Evolutionary conservation across 2,113 vertebrate species (phyloP).

Genomic region (Psilopsiagon aurifrons): DNA sequence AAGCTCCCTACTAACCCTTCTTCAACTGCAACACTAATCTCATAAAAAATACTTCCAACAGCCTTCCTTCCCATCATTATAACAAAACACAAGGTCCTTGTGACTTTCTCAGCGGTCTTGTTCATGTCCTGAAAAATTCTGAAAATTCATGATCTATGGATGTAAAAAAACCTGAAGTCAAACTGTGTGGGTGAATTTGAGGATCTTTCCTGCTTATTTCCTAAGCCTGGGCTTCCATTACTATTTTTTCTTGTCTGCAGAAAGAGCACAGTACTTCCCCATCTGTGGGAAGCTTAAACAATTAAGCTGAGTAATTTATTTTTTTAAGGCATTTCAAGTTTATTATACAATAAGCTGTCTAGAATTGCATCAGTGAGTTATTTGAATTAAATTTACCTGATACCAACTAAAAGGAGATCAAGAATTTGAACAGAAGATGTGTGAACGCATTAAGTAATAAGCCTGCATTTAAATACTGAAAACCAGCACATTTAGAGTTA

Average conservation of each 20-base stretch:
- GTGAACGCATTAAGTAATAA: not conserved
- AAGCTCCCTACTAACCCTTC: not conserved
- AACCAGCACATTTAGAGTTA: not conserved
- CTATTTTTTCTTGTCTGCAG: not conserved
- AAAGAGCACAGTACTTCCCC: not conserved
- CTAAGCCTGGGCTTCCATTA: not conserved
- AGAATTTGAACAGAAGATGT: not conserved
- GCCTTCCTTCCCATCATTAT: not conserved
- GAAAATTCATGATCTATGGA: not conserved
- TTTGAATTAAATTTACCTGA: not conserved
- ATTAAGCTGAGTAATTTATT: not conserved
- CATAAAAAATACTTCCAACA: not conserved
- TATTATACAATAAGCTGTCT: not conserved
- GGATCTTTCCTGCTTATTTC: not conserved
- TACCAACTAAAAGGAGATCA: not conserved
- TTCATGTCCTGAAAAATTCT: not conserved
- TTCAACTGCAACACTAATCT: not conserved
- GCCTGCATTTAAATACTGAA: not conserved
- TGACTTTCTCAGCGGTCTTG: not conserved
- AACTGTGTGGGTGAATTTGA: not conserved
- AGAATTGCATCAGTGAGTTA: rapidly evolving
- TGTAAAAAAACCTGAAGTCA: not conserved
- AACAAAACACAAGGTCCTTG: not conserved
- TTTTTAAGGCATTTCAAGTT: not conserved
- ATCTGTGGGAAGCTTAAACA: not conserved